These are phyloP conservation scores for Mantis religiosa DNA, from an alignment of 2,888 invertebrate species.

Conservation along the genomic window DNA sequence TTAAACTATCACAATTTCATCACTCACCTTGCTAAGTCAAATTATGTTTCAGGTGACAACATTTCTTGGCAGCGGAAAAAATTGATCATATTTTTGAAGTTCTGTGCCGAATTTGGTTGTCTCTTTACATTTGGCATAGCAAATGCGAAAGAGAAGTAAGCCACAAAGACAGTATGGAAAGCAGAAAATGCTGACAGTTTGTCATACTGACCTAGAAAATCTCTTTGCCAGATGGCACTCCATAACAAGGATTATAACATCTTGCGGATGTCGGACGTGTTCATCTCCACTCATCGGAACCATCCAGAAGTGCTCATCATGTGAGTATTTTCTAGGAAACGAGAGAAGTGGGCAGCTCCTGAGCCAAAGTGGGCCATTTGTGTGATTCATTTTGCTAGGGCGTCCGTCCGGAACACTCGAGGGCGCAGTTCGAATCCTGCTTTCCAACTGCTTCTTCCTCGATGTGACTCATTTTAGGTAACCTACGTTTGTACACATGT, in stretches of 20 bases:
- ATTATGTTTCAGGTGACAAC: too few relatives aligned
- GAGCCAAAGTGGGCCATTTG: not conserved
- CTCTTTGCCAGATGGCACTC: not conserved
- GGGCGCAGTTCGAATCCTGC: too few relatives aligned
- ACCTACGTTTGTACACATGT: too few relatives aligned
- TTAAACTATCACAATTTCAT: too few relatives aligned
- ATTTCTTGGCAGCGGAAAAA: too few relatives aligned
- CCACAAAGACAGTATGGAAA: not conserved
- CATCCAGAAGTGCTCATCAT: not conserved
- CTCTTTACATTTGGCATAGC: too few relatives aligned
- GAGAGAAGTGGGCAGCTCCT: not conserved
- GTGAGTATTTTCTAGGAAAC: not conserved
- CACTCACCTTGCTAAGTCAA: too few relatives aligned
- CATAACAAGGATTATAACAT: not conserved
- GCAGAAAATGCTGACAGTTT: not conserved
- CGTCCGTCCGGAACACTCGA: not conserved
- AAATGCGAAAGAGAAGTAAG: not conserved
- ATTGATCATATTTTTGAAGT: not conserved
- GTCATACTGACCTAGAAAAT: not conserved
- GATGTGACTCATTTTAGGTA: too few relatives aligned
- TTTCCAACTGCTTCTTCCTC: too few relatives aligned
- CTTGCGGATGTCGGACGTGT: not conserved
- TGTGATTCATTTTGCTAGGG: not conserved
- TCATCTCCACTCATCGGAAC: not conserved
- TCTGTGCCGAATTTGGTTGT: not conserved